These are phyloP conservation scores for Oncorhynchus nerka DNA, from an alignment of 2,113 vertebrate genomes.

Conservation along the genomic window DNA sequence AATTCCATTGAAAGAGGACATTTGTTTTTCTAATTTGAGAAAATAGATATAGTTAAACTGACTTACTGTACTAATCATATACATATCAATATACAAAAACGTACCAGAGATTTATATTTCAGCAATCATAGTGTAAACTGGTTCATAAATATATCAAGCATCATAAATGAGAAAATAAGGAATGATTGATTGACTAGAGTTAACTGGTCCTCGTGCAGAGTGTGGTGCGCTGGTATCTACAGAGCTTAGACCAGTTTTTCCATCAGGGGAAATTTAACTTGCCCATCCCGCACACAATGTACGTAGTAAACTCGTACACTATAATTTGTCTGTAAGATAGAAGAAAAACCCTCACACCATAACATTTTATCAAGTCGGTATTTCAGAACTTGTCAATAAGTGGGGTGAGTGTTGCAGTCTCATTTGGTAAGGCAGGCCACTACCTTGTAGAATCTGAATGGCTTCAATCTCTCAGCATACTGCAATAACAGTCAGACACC, in stretches of 20 bases:
- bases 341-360: neutral
- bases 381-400: neutral
- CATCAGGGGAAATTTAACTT: neutral
- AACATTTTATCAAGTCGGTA: neutral
- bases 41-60: neutral
- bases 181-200: constrained; percentile 49
- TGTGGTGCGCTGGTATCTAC: neutral
- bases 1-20: constrained; percentile 1
- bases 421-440: constrained; percentile 19
- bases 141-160: constrained; percentile 56
- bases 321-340: neutral
- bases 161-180: constrained; percentile 44
- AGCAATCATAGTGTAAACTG: constrained; percentile 57
- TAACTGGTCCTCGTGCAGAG: constrained; percentile 28
- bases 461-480: neutral
- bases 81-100: constrained; percentile 21
- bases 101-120: constrained; percentile 52
- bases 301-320: neutral
- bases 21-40: neutral
- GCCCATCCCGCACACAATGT: neutral
- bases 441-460: neutral
- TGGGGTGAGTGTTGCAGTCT: neutral
- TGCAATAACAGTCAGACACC: constrained; percentile 6
- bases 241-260: neutral
- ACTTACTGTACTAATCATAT: neutral